Evolutionary conservation across 2,113 vertebrate species (phyloP).

Genomic region (Mesoclemmys tuberculata): DNA sequence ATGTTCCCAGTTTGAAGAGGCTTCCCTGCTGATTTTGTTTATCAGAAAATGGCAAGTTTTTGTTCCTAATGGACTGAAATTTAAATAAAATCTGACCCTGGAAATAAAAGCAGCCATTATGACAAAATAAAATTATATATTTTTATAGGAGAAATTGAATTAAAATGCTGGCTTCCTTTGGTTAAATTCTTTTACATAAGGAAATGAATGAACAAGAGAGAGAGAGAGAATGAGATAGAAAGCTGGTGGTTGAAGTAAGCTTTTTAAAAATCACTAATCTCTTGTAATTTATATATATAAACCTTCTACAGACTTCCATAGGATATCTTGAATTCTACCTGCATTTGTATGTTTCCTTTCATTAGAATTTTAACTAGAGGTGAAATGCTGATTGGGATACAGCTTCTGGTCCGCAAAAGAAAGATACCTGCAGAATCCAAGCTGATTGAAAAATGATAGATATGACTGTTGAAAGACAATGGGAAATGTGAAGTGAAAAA

Average conservation of each 20-base stretch:
- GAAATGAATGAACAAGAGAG: constrained; percentile 83
- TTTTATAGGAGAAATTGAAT: constrained; percentile 86
- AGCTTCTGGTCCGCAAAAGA: constrained; percentile 24
- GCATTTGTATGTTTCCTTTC: constrained; percentile 76
- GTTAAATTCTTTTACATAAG: constrained; percentile 87
- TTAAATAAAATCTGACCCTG: constrained; percentile 95
- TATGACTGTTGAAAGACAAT: neutral
- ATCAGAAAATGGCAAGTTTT: constrained; percentile 92
- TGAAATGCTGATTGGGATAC: constrained; percentile 58
- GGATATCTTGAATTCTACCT: constrained; percentile 73
- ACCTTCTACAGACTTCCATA: constrained; percentile 77
- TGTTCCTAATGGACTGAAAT: constrained; percentile 94
- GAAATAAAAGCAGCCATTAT: constrained; percentile 92
- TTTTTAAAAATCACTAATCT: constrained; percentile 86
- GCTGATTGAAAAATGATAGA: neutral
- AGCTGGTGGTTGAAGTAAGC: constrained; percentile 82
- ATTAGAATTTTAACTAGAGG: constrained; percentile 72
- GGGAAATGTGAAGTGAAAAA: neutral
- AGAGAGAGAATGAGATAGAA: constrained; percentile 75
- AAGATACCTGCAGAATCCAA: accelerated
- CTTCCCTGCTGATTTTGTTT: constrained; percentile 97
- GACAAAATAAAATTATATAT: constrained; percentile 91
- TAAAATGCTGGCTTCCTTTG: constrained; percentile 87
- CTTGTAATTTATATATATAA: constrained; percentile 83
- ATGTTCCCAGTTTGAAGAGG: constrained; percentile 87